Evolutionary conservation across 1,140 invertebrate genomes (phyloP).

Genomic region (Muscidifurax raptorellus): DNA sequence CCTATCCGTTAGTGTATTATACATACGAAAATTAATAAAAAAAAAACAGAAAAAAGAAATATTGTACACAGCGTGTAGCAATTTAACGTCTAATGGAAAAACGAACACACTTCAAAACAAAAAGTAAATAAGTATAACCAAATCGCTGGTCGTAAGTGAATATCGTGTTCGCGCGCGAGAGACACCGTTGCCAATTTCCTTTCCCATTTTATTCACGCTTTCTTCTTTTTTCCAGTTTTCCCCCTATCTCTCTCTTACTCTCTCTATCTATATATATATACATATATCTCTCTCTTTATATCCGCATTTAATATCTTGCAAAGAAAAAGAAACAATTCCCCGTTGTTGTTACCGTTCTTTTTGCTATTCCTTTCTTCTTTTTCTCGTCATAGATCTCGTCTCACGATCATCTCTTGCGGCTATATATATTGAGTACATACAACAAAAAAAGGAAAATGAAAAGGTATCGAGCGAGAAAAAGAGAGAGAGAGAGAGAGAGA

Average conservation of each 20-base stretch:
- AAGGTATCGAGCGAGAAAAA: not conserved
- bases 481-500: too few relatives aligned
- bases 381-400: not conserved
- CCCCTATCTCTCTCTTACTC: not conserved
- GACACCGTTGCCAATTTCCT: not conserved
- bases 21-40: constrained; percentile 52
- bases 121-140: not conserved
- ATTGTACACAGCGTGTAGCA: constrained; percentile 50
- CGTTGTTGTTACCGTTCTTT: not conserved
- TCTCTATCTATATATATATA: not conserved
- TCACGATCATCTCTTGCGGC: constrained; percentile 24
- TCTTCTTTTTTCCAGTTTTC: not conserved
- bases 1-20: constrained; percentile 57
- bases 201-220: not conserved
- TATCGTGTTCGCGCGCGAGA: not conserved
- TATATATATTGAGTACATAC: constrained; percentile 8
- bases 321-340: not conserved
- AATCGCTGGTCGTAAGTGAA: not conserved
- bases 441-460: not conserved
- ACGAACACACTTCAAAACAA: not conserved
- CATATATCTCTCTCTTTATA: not conserved
- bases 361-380: not conserved
- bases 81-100: constrained; percentile 35
- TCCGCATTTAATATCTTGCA: too few relatives aligned
- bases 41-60: constrained; percentile 43